phyloP scores from a whole-genome alignment of 2,797 vertebrate species.

The Sebastes diaconus region DNA sequence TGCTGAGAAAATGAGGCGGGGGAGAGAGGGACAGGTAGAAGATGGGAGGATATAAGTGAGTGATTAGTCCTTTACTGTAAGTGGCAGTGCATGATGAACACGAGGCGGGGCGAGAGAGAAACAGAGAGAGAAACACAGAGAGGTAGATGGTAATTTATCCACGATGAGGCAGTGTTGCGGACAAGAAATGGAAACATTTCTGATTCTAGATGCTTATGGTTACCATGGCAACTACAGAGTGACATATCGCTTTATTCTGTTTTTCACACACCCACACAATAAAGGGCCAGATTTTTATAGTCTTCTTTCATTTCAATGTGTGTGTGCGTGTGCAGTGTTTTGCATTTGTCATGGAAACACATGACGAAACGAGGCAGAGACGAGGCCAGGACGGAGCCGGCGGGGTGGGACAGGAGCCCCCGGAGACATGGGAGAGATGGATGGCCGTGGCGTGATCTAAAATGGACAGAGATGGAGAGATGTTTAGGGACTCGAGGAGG shows the following conservation, averaged over 20 bases:
- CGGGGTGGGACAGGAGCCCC: not conserved
- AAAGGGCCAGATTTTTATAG: not conserved
- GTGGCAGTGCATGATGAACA: conserved; percentile 11
- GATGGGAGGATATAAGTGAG: not conserved
- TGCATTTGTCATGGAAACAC: not conserved
- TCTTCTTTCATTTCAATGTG: not conserved
- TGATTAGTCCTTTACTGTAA: conserved; percentile 34
- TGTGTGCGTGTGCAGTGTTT: not conserved
- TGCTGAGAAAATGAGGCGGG: not conserved
- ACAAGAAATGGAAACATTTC: not conserved
- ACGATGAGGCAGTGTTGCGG: conserved; percentile 31
- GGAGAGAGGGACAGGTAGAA: not conserved
- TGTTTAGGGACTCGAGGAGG: not conserved
- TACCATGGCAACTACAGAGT: conserved; percentile 25
- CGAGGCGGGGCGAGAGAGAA: not conserved
- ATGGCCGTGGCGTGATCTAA: not conserved
- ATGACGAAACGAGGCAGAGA: not conserved
- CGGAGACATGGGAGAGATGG: not conserved
- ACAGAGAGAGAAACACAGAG: not conserved
- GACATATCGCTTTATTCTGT: not conserved
- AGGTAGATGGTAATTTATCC: not conserved
- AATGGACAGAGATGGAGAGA: conserved; percentile 16
- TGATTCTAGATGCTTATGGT: conserved; percentile 3
- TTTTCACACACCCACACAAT: not conserved
- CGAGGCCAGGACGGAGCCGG: not conserved